Evolutionary conservation across 1,140 invertebrate species (phyloP), one percentile per base, ranked within the genome.

Genomic region (Ericerus pela): DNA sequence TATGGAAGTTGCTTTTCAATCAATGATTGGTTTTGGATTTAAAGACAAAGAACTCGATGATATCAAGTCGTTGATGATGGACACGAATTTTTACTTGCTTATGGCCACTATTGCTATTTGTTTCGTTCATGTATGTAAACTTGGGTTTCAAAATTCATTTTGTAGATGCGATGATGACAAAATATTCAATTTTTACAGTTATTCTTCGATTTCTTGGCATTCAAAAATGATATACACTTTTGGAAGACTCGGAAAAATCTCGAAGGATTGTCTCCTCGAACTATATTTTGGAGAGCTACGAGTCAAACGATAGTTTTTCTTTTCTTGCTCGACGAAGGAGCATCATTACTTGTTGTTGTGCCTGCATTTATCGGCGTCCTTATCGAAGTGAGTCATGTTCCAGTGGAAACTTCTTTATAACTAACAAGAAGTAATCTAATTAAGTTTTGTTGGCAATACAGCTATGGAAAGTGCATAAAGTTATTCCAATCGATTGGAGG

Each of bases 151-250:
- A 37, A 24, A 54, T 36, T 41, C 30, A 16, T 27, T 58, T 30
- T 22, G 27, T 56, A 43, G 20, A 55, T 8, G 18, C 8, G 20
- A 11, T 33, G 20, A 58, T 47, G 57, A 51, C 8, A 11, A 12
- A 38, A 54, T 55, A 38, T 61, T 67, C 59, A 53, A 53, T 65
- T 61, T 59, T 79, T 80, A 47, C 71, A 96, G 91, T 67, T 97
- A 53, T 72, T 97, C 10, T 93, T 99, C 67, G 95, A 99, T 67
- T 91, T 97, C 64, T 71, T 99, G 43, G 91, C 95, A 1, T 96
- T 99, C 64, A 98, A 97, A 76, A 97, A 96, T 71, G 95, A 99
- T 63, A 87, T 99, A 3, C 80, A 77, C 60, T 99, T 96, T 68
- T 99, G 96, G 95, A 78, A 80, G 56, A 76, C 79, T 12, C 80